A percentile compares a stretch with the other conserved stretches of the same genome.
phyloP scores from a whole-genome alignment of 2,113 vertebrate genomes.

The Chrysemys picta region DNA sequence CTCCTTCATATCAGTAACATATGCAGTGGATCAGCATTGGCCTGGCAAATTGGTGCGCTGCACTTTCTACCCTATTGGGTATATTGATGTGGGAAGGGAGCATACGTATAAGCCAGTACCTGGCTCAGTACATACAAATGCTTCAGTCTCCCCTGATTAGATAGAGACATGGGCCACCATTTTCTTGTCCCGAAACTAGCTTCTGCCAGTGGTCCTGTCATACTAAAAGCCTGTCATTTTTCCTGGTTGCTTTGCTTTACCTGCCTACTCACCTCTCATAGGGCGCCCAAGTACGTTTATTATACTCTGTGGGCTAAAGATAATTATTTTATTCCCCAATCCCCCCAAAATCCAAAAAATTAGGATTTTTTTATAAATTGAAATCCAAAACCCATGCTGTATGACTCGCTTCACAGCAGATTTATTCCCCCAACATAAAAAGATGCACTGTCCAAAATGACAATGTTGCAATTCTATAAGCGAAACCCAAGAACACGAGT shows the following conservation, averaged over 20 bases:
- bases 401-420: not conserved
- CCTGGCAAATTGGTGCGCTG: not conserved
- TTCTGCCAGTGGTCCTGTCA: not conserved
- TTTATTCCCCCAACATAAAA: not conserved
- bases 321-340: not conserved
- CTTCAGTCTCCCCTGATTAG: not conserved
- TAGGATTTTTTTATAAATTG: not conserved
- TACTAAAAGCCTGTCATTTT: not conserved
- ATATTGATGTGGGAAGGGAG: not conserved
- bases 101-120: not conserved
- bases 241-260: not conserved
- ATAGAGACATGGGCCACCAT: not conserved
- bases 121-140: not conserved
- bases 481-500: accelerated
- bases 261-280: not conserved
- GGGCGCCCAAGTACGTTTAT: not conserved
- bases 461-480: accelerated
- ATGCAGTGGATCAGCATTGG: not conserved
- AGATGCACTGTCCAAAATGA: not conserved
- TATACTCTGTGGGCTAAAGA: not conserved
- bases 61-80: not conserved
- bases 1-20: not conserved
- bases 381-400: not conserved
- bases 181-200: not conserved
- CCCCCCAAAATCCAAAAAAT: not conserved